A percentile compares a stretch with the other conserved stretches of the same genome.
These are phyloP conservation scores for Drymodes brunneopygia DNA, from an alignment of 2,113 vertebrate species.

Conservation along the genomic window DNA sequence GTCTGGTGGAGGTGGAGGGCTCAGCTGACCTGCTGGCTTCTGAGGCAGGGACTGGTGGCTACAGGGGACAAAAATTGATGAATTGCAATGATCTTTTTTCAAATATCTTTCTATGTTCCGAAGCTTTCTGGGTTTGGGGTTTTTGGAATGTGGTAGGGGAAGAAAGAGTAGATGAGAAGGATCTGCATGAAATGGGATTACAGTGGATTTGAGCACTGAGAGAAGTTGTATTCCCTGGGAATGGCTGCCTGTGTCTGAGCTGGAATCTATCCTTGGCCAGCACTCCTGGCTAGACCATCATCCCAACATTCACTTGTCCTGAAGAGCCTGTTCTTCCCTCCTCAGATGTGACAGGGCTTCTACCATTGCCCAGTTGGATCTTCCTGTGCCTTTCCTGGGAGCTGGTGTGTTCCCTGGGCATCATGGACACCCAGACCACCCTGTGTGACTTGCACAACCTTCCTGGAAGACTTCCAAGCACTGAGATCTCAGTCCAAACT, in stretches of 20 bases:
- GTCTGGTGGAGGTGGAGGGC: neutral
- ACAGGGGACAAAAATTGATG: neutral
- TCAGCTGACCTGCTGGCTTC: neutral
- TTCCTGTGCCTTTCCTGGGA: neutral
- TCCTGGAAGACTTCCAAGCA: neutral
- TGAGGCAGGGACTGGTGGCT: neutral
- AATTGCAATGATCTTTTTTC: neutral
- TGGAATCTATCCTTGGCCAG: neutral
- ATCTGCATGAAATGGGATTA: neutral
- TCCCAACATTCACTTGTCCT: neutral
- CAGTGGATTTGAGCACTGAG: neutral
- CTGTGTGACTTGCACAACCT: neutral
- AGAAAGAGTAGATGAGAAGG: neutral
- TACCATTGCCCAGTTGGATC: rapidly evolving
- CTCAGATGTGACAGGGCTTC: neutral
- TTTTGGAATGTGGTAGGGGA: rapidly evolving
- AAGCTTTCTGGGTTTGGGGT: neutral
- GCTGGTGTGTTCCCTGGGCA: neutral
- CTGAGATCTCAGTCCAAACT: neutral
- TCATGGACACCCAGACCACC: rapidly evolving
- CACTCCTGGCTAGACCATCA: rapidly evolving
- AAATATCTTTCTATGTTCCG: neutral
- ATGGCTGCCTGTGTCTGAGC: neutral
- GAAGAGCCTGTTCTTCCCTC: neutral
- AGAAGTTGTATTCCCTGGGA: neutral